Conservation (phyloP, 2,888 invertebrate genomes). For the Esperia sulphurella region DNA sequence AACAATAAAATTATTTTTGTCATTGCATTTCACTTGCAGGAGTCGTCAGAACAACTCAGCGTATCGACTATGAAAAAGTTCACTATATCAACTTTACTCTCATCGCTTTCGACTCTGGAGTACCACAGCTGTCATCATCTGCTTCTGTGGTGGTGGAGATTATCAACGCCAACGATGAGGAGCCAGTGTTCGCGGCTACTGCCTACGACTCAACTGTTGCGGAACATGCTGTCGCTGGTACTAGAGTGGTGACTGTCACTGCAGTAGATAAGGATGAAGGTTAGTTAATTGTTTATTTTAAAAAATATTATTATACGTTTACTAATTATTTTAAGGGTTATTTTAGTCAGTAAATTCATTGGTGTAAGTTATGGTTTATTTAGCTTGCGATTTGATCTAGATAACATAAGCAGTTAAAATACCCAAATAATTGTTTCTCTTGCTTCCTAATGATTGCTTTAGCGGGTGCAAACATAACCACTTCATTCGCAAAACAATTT, state of each 20-base stretch:
- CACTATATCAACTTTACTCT: constrained; percentile 88
- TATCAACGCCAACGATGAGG: constrained; percentile 92
- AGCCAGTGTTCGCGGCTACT: constrained; percentile 85
- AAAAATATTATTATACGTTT: no score
- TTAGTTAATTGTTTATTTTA: constrained; percentile 18
- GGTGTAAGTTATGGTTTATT: no score
- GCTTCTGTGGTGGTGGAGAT: constrained; percentile 89
- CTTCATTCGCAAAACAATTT: no score
- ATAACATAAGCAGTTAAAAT: no score
- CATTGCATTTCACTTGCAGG: constrained; percentile 69
- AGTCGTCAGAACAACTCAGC: constrained; percentile 85
- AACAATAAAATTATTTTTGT: no score
- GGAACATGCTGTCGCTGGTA: constrained; percentile 88
- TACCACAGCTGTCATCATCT: constrained; percentile 88
- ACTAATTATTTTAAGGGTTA: no score
- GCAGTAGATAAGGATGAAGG: constrained; percentile 90
- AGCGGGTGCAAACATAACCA: no score
- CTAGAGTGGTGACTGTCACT: constrained; percentile 84
- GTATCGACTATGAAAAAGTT: constrained; percentile 91
- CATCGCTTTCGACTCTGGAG: constrained; percentile 91
- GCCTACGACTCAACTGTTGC: constrained; percentile 85
- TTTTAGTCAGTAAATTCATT: no score
- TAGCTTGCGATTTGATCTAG: no score
- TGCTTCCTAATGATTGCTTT: no score
- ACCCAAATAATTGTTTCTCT: no score